Base-by-base conservation (phyloP, 2,888 invertebrate genomes). In the Lacanobia oleracea region DNA sequence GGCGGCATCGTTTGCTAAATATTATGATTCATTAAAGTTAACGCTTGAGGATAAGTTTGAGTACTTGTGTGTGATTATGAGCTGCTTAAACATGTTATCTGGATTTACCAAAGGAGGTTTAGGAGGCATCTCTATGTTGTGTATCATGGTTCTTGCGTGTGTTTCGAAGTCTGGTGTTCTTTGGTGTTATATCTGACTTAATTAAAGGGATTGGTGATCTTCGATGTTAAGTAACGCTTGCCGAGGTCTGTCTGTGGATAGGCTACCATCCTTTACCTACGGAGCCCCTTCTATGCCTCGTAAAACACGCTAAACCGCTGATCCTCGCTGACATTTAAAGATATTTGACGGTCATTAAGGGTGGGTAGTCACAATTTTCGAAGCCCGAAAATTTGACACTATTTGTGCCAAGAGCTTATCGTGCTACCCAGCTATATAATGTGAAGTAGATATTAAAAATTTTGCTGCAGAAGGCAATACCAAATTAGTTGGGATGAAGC, bases 1-100 rank as follows among this genome's bases (percentile, higher is more conserved):
- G 66, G 79, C 43, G 79, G 60, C 59, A 27, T 56, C 64, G 67
- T 40, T 78, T 33, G 66, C 74, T 82, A 82, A 82, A 79, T 80
- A 82, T 82, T 80, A 69, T 74, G 80, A 80, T 69, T 82, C 66
- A 82, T 80, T 80, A 79, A 79, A 82, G 23, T 82, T 67, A 27
- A 51, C 53, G 45, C 43, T 61, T 40, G 27, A 45, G 53, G 60
- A 53, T 50, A 23, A 45, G 33, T 75, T 68, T 33, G 50, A 64
- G 51, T 56, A 33, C 48, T 62, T 70, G n/a, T 72, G 21, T 40
- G 37, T 68, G 27, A 67, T 77, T 62, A 62, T 21, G 57, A 61
- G 56, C 57, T 54, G 51, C 16, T 70, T 48, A 43, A 51, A 60
- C 54, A 51, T 59, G 45, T 43, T 71, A 54, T 71, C 45, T 63